These are phyloP conservation scores for Chelonus insularis DNA, from an alignment of 1,140 invertebrate species.

Conservation along the genomic window DNA sequence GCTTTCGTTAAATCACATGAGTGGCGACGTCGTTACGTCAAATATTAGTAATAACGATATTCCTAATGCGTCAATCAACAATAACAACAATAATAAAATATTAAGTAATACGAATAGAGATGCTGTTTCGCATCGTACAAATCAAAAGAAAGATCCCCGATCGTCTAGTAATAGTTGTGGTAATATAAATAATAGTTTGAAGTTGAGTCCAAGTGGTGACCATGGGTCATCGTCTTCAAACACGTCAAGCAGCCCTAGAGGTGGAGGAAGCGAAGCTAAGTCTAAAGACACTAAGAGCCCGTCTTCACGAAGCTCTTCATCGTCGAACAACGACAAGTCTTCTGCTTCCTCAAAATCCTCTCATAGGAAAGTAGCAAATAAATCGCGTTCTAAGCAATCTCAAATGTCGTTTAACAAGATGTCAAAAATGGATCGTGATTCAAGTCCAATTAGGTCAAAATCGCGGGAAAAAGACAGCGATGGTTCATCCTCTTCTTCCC, in stretches of 20 bases:
- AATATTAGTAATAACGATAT: conserved; percentile 52
- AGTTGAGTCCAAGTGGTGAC: conserved; percentile 39
- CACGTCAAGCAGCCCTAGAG: not conserved
- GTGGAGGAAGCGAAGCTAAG: conserved; percentile 39
- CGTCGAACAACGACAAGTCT: conserved; percentile 37
- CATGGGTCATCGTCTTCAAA: conserved; percentile 33
- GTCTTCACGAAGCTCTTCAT: conserved; percentile 36
- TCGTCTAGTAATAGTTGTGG: conserved; percentile 54
- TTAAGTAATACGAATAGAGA: conserved; percentile 55
- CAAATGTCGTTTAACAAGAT: conserved; percentile 43
- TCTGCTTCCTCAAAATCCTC: conserved; percentile 49
- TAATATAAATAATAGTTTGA: conserved; percentile 47
- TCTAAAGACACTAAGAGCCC: conserved; percentile 27
- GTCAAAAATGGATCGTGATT: conserved; percentile 43
- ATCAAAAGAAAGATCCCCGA: conserved; percentile 56
- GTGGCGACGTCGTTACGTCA: conserved; percentile 37
- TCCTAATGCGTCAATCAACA: conserved; percentile 48
- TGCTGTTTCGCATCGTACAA: conserved; percentile 52
- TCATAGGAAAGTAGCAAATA: conserved; percentile 48
- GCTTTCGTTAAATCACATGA: conserved; percentile 38
- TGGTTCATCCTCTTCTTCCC: conserved; percentile 32
- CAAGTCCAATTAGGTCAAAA: conserved; percentile 49
- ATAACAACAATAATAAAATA: conserved; percentile 52
- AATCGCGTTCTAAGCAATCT: conserved; percentile 50
- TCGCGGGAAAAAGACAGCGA: conserved; percentile 48